Conservation (phyloP, 2,113 vertebrate genomes). For the Cisticola juncidis region DNA sequence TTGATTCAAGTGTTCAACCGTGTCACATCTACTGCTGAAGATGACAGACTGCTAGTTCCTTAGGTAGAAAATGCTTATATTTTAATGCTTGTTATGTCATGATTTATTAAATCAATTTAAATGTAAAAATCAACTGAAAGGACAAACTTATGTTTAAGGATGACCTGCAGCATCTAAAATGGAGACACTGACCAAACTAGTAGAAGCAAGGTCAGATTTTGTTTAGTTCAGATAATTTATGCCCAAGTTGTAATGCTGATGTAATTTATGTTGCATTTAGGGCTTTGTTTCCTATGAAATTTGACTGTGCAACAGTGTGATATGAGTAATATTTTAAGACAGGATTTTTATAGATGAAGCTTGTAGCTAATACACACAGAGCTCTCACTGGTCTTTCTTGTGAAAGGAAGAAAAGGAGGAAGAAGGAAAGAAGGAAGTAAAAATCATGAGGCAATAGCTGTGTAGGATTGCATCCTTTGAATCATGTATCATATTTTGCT, state of each 20-base stretch:
- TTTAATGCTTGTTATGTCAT: constrained; percentile 73
- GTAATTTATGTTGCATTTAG: constrained; percentile 67
- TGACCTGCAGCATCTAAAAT: constrained; percentile 72
- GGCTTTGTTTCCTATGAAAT: constrained; percentile 69
- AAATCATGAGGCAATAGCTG: not conserved
- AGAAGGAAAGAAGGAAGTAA: not conserved
- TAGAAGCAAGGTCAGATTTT: constrained; percentile 70
- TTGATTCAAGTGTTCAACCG: constrained; percentile 33
- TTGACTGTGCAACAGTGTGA: constrained; percentile 64
- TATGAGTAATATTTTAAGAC: constrained; percentile 66
- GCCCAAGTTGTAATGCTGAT: constrained; percentile 30
- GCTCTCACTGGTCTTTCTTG: not conserved
- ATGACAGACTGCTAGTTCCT: constrained; percentile 62
- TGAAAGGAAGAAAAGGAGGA: not conserved
- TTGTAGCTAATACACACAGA: not conserved
- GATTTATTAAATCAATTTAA: constrained; percentile 74
- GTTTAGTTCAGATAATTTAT: constrained; percentile 76
- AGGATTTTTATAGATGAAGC: constrained; percentile 3
- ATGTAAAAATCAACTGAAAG: constrained; percentile 67
- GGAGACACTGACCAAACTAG: constrained; percentile 60
- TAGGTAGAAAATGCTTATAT: constrained; percentile 73
- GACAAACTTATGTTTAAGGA: constrained; percentile 62
- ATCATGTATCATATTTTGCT: not conserved
- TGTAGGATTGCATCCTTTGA: not conserved
- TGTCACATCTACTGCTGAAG: constrained; percentile 53